Conservation (phyloP, 1,140 invertebrate genomes). For the Aphaenogaster ashmeadi region DNA sequence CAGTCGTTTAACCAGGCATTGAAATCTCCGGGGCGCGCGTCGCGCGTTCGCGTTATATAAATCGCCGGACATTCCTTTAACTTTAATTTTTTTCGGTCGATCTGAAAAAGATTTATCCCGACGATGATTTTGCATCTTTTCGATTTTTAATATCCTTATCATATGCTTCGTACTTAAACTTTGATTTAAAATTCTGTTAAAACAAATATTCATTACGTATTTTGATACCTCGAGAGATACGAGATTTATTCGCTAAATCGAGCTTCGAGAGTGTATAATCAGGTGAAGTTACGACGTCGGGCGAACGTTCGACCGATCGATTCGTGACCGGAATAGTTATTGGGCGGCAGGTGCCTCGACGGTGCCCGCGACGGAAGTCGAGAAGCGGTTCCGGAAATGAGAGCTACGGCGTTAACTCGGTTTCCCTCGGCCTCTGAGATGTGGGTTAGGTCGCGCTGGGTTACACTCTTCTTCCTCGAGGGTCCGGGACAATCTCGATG, state of each 20-base stretch:
- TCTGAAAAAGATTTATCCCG: not conserved
- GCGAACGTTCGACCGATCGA: slow-evolving; percentile 28
- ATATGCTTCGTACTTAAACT: not conserved
- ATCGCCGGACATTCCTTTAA: not conserved
- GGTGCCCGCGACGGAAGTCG: slow-evolving; percentile 83
- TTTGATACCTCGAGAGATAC: not conserved
- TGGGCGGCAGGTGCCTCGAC: slow-evolving; percentile 61
- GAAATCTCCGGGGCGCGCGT: slow-evolving; percentile 26
- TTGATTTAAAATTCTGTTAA: not conserved
- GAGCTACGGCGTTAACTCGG: slow-evolving; percentile 81
- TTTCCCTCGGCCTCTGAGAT: slow-evolving; percentile 77
- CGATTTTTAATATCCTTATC: not conserved
- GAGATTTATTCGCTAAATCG: slow-evolving; percentile 2
- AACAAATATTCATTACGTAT: not conserved
- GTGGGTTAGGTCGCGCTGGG: slow-evolving; percentile 57
- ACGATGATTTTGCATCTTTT: not conserved
- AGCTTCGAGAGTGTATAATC: not conserved
- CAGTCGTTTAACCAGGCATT: slow-evolving; percentile 26
- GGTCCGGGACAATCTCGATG: slow-evolving; percentile 34
- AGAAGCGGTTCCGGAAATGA: slow-evolving; percentile 86
- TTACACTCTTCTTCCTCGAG: slow-evolving; percentile 27
- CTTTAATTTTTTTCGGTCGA: not conserved
- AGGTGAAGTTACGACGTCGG: not conserved
- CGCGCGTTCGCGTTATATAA: not conserved
- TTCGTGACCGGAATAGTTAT: slow-evolving; percentile 44